Percentiles rank a stretch among this genome's conserved stretches.
Conservation (phyloP, 2,797 vertebrate genomes). For the Malurus leucopterus region DNA sequence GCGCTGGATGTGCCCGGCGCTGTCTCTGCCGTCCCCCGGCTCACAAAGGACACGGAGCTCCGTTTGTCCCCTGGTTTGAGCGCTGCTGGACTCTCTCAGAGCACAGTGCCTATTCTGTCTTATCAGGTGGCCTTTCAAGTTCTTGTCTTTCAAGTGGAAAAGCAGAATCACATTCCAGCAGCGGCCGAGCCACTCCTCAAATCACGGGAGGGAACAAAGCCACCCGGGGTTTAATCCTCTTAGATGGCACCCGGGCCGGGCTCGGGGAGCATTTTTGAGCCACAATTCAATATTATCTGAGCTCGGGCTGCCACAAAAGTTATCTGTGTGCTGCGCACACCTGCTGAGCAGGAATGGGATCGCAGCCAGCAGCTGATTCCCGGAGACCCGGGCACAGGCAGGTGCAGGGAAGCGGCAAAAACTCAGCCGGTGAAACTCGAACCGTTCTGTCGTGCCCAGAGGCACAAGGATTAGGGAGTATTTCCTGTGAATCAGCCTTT, state of each 20-base stretch:
- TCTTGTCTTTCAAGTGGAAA: background rate
- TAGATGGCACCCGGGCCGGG: rapidly evolving
- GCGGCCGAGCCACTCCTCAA: background rate
- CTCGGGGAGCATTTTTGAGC: background rate
- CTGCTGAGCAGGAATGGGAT: background rate
- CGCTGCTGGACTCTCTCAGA: background rate
- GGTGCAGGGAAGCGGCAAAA: rapidly evolving
- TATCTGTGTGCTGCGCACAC: background rate
- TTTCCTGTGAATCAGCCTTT: rapidly evolving
- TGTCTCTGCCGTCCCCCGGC: background rate
- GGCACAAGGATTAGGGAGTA: rapidly evolving
- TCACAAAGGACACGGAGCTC: background rate
- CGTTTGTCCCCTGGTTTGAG: background rate
- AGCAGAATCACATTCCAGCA: background rate
- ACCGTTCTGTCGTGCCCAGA: rapidly evolving
- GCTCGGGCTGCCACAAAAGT: background rate
- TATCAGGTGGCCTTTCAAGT: background rate
- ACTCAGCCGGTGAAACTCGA: background rate
- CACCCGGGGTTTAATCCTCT: background rate
- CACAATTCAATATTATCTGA: background rate
- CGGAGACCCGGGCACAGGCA: background rate
- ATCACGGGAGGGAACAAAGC: background rate
- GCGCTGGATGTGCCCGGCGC: background rate
- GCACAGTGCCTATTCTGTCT: background rate
- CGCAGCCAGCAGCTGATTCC: background rate